Percentiles rank a stretch among this genome's conserved stretches.
These are phyloP conservation scores for Brachyptera putata DNA, from an alignment of 2,888 invertebrate species.

Conservation along the genomic window DNA sequence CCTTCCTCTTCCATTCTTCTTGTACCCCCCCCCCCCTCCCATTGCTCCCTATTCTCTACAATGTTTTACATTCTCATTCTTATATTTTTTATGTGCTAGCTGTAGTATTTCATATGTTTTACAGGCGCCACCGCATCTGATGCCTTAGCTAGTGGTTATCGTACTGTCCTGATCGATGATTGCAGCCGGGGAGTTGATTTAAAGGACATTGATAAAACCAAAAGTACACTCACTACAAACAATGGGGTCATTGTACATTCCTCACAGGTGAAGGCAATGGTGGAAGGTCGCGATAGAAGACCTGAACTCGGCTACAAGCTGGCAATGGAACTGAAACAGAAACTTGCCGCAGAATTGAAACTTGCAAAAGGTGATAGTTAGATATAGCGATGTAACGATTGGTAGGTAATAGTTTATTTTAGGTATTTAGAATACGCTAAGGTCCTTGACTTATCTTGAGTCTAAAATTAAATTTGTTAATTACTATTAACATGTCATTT, in stretches of 20 bases:
- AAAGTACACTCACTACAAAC: slow-evolving; percentile 66
- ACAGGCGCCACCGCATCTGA: slow-evolving; percentile 82
- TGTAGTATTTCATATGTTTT: slow-evolving; percentile 24
- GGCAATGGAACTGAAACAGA: slow-evolving; percentile 73
- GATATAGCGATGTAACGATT: no score
- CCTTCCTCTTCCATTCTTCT: no score
- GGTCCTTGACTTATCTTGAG: no score
- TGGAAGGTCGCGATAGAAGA: slow-evolving; percentile 79
- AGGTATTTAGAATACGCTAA: no score
- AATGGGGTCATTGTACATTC: slow-evolving; percentile 80
- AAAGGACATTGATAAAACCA: slow-evolving; percentile 78
- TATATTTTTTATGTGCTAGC: not conserved
- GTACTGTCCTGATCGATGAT: slow-evolving; percentile 85
- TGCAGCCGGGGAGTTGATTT: slow-evolving; percentile 85
- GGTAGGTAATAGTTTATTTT: no score
- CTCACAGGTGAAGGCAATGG: slow-evolving; percentile 77
- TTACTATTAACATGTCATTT: no score
- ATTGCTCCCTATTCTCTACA: no score
- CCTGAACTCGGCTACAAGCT: slow-evolving; percentile 85
- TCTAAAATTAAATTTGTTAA: no score
- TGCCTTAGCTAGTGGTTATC: slow-evolving; percentile 85
- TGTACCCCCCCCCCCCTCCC: no score
- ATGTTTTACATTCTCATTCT: slow-evolving; percentile 11
- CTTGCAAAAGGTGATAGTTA: not conserved
- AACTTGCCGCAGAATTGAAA: no score